Evolutionary conservation across 2,888 invertebrate species (phyloP).

Genomic region (Chrysopilus asiliformis): DNA sequence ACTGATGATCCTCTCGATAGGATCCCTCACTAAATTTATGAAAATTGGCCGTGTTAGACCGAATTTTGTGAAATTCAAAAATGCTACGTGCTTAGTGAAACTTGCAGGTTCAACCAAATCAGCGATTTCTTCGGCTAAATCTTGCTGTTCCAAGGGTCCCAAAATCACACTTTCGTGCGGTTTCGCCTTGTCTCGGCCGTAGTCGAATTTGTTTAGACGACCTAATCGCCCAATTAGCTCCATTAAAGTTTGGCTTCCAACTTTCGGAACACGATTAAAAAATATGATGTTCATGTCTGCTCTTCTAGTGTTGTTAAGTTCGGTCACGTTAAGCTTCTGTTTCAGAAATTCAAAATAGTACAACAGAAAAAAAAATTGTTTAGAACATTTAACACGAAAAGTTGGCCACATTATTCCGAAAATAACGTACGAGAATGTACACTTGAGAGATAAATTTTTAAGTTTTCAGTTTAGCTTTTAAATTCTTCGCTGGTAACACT

Average conservation of each 20-base stretch:
- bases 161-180: background rate
- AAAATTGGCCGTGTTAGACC: conserved; percentile 71
- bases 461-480: too few relatives aligned
- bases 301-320: conserved; percentile 12
- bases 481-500: too few relatives aligned
- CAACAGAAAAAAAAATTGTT: too few relatives aligned
- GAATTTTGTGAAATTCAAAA: conserved; percentile 35
- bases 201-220: conserved; percentile 24
- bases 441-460: too few relatives aligned
- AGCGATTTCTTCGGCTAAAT: conserved; percentile 39
- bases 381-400: too few relatives aligned
- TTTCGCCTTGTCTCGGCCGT: too few relatives aligned
- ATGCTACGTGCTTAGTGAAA: conserved; percentile 29
- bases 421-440: too few relatives aligned
- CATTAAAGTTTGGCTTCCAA: conserved; percentile 82
- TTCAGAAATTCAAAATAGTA: too few relatives aligned
- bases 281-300: conserved; percentile 53
- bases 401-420: too few relatives aligned
- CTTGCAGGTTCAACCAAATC: conserved; percentile 23
- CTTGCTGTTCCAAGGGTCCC: conserved; percentile 46
- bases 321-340: too few relatives aligned
- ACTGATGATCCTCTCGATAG: conserved; percentile 77
- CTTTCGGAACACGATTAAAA: conserved; percentile 83
- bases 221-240: conserved; percentile 30
- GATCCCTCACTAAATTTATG: conserved; percentile 80